Percentiles rank a stretch among this genome's conserved stretches.
phyloP scores from a whole-genome alignment of 2,797 vertebrate genomes.

The Ctenopoma multispine region DNA sequence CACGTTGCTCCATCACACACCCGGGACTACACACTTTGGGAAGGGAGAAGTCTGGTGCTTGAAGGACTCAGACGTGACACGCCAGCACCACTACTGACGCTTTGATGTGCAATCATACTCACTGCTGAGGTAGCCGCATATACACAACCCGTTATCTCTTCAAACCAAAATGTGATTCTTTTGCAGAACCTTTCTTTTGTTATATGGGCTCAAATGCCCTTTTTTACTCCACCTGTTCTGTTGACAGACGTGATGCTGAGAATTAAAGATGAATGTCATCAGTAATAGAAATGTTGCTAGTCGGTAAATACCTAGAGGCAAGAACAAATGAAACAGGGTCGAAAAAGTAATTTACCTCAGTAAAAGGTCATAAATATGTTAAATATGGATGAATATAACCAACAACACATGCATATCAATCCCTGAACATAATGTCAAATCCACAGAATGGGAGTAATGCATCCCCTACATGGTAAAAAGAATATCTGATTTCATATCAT shows the following conservation, averaged over 20 bases:
- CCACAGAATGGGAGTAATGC: not conserved
- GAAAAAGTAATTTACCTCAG: not conserved
- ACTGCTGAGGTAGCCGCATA: not conserved
- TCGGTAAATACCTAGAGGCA: not conserved
- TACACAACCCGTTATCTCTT: not conserved
- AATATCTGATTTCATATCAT: constrained; percentile 27
- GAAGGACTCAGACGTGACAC: constrained; percentile 18
- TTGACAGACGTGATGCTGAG: constrained; percentile 7
- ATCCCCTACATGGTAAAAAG: not conserved
- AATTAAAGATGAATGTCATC: constrained; percentile 14
- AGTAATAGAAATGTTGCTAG: not conserved
- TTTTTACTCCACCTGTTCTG: not conserved
- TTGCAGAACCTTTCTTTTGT: not conserved
- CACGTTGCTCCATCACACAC: constrained; percentile 8
- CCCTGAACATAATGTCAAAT: not conserved
- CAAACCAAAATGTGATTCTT: not conserved
- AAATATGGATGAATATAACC: not conserved
- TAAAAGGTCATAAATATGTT: not conserved
- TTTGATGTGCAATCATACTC: not conserved
- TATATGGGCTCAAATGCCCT: not conserved
- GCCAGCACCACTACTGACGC: not conserved
- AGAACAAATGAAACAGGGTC: not conserved
- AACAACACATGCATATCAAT: not conserved
- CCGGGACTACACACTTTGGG: not conserved
- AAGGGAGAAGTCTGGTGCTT: constrained; percentile 12